phyloP scores from a whole-genome alignment of 2,797 vertebrate species.

The Lepilemur ruficaudatus region DNA sequence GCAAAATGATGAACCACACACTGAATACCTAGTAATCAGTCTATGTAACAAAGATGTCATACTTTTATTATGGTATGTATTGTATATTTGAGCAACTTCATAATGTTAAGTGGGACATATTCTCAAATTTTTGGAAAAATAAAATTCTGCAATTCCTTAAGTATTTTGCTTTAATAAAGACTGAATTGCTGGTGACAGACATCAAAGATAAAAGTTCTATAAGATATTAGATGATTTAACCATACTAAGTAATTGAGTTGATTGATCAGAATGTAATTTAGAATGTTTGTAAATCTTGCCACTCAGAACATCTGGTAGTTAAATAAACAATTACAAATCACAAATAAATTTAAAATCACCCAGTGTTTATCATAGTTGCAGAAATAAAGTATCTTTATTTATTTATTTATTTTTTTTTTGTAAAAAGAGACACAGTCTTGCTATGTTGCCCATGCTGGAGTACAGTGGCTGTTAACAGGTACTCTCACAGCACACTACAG shows the following conservation, averaged over 20 bases:
- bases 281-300: background rate
- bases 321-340: background rate
- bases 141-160: background rate
- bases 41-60: background rate
- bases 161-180: background rate
- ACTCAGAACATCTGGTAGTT: background rate
- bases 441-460: background rate
- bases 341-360: conserved; percentile 15
- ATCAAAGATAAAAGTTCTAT: background rate
- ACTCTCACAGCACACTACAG: background rate
- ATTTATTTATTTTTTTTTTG: background rate
- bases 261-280: background rate
- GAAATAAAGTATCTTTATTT: background rate
- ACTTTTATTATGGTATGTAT: background rate
- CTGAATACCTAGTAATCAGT: background rate
- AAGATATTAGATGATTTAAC: background rate
- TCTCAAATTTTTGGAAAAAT: background rate
- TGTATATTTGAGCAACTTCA: background rate
- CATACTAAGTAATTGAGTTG: background rate
- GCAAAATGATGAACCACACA: background rate
- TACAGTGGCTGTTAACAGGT: background rate
- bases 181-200: background rate
- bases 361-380: background rate
- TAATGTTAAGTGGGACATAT: background rate
- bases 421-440: background rate